phyloP scores from a whole-genome alignment of 2,113 vertebrate species.

The Xenus cinereus region DNA sequence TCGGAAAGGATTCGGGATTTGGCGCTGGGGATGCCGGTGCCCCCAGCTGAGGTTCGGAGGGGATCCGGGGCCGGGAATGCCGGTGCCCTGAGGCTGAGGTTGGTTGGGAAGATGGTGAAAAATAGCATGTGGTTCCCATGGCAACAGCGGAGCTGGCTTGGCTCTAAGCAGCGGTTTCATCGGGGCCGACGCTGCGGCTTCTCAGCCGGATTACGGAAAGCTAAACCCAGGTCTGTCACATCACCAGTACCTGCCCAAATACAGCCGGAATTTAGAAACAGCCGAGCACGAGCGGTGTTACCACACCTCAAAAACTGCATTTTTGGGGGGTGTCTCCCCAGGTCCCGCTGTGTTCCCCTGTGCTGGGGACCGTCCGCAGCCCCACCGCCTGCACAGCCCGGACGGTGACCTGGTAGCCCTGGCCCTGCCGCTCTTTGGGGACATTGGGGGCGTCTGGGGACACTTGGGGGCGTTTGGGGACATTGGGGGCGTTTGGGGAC shows the following conservation, averaged over 20 bases:
- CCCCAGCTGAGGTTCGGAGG: background rate
- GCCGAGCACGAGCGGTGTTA: too few relatives aligned
- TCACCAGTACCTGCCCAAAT: background rate
- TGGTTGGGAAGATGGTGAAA: background rate
- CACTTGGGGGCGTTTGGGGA: too few relatives aligned
- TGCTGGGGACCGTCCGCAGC: too few relatives aligned
- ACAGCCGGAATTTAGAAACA: background rate
- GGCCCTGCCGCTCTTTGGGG: too few relatives aligned
- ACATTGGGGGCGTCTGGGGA: too few relatives aligned
- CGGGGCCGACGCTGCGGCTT: background rate
- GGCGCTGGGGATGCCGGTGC: background rate
- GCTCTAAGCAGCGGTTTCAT: background rate
- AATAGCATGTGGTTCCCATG: constrained; percentile 10
- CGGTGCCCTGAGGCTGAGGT: background rate
- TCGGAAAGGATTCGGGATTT: background rate
- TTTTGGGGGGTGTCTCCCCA: too few relatives aligned
- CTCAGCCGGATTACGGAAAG: background rate
- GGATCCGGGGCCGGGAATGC: background rate
- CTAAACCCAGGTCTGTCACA: background rate
- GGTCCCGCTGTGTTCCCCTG: too few relatives aligned
- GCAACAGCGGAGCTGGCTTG: background rate
- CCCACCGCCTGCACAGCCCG: too few relatives aligned
- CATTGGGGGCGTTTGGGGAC: too few relatives aligned
- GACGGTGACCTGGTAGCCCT: too few relatives aligned
- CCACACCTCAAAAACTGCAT: too few relatives aligned